A percentile compares a stretch with the other conserved stretches of the same genome.
Evolutionary conservation across 2,113 vertebrate genomes (phyloP).

Genomic region (Bungarus multicinctus): DNA sequence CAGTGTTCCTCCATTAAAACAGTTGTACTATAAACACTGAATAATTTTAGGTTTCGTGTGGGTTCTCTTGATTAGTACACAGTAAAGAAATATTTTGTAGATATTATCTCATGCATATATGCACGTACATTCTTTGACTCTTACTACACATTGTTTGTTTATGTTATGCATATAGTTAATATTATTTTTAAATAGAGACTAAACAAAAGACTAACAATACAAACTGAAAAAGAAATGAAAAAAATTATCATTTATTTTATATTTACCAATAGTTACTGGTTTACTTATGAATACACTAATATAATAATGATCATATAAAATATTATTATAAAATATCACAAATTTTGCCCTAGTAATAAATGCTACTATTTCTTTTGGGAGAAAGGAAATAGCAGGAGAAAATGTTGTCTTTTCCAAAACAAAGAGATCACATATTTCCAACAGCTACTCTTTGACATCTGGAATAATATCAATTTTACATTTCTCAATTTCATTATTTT

Average conservation of each 20-base stretch:
- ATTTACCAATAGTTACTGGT: not conserved
- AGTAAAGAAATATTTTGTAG: not conserved
- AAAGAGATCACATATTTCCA: not conserved
- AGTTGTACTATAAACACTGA: conserved; percentile 16
- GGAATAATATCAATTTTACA: not conserved
- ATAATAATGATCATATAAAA: not conserved
- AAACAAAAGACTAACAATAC: not conserved
- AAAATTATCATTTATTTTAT: not conserved
- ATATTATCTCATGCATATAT: not conserved
- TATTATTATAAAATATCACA: not conserved
- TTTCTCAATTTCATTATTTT: not conserved
- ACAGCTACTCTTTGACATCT: not conserved
- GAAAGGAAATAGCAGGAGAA: not conserved
- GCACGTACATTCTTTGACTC: not conserved
- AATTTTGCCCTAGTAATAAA: not conserved
- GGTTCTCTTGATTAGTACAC: not conserved
- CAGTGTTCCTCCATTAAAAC: conserved; percentile 35
- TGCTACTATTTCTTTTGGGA: not conserved
- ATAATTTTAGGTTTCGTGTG: not conserved
- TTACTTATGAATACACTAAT: not conserved
- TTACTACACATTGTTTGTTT: not conserved
- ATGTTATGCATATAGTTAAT: not conserved
- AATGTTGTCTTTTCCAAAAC: not conserved
- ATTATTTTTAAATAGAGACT: not conserved
- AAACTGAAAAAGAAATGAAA: not conserved